Evolutionary conservation across 2,113 vertebrate genomes (phyloP), one percentile per base, ranked within the genome.

Genomic region (Ondatra zibethicus): DNA sequence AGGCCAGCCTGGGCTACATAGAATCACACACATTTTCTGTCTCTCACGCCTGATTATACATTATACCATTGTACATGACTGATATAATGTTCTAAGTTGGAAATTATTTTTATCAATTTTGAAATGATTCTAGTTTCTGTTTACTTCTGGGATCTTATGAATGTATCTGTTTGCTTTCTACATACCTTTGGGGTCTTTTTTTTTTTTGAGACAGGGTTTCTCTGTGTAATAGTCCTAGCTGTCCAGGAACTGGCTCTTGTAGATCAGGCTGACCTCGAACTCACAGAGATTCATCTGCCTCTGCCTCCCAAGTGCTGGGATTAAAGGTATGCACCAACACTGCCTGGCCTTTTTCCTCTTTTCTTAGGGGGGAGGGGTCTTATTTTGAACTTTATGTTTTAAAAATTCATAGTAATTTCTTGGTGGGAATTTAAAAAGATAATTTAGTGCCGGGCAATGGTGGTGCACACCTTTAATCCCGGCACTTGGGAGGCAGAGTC

Each of bases 41-140:
- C 25, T 29, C 25, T 65, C 2, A 27, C 27, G 29, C 9, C 55
- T 58, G 17, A 21, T 58, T 31, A 7, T 65, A 3, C 3, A 23
- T 66, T 36, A 25, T 77, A 29, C 47, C 12, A 27, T 82, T 19
- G 55, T 33, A n/a, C 29, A 36, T n/a, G 33, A 12, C 11, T 11
- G 29, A 19, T 81, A 92, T 63, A 94, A 86, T 86, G 93, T 63
- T 95, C 77, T 87, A 50, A 72, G 31, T 45, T 93, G 82, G 29
- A 75, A 87, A 90, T 82, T 1, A 82, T 33, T 39, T 42, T 93
- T 72, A 52, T 93, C 45, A 88, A 50, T 76, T 68, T 39, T 93
- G 45, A 92, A 86, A 21, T 76, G 33, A 21, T 29, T 81, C 29
- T 17, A 52, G 89, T 45, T 92, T 82, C 45, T 95, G 52, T 68